These are phyloP conservation scores for Papilio helenus DNA, from an alignment of 1,140 invertebrate genomes.

Conservation along the genomic window DNA sequence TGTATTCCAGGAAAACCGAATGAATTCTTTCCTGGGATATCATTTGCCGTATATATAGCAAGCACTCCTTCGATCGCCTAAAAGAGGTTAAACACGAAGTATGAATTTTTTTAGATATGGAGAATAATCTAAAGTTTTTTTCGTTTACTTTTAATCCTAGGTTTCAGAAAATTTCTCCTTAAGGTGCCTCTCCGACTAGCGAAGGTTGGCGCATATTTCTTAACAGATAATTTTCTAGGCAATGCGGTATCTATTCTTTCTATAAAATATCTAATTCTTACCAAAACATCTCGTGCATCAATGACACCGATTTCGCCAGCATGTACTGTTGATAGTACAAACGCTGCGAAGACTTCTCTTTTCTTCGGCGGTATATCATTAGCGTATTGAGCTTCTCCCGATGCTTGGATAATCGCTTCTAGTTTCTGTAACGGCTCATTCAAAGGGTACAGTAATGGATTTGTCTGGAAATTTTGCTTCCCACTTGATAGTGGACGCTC, in stretches of 20 bases:
- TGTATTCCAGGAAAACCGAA: constrained; percentile 67
- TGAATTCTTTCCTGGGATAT: constrained; percentile 87
- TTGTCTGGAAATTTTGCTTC: constrained; percentile 86
- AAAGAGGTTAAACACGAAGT: not conserved
- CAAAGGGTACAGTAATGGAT: constrained; percentile 87
- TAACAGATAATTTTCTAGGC: too few relatives aligned
- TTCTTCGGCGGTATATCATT: constrained; percentile 85
- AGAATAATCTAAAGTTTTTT: too few relatives aligned
- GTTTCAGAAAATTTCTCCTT: too few relatives aligned
- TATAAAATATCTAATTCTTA: constrained; percentile 58
- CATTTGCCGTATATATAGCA: constrained; percentile 86
- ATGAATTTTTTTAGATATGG: too few relatives aligned
- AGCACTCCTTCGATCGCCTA: constrained; percentile 86
- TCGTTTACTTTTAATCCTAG: too few relatives aligned
- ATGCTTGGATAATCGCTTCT: constrained; percentile 87
- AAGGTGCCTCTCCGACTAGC: too few relatives aligned
- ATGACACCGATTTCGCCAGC: constrained; percentile 83
- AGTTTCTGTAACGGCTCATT: constrained; percentile 89
- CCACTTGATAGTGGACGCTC: constrained; percentile 86
- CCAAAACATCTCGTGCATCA: constrained; percentile 84
- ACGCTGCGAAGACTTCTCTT: constrained; percentile 86
- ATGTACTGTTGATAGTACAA: constrained; percentile 84
- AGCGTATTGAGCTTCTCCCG: constrained; percentile 87
- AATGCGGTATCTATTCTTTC: too few relatives aligned
- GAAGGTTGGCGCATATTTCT: too few relatives aligned